These are phyloP conservation scores for Conchocele bisecta DNA, from an alignment of 2,888 invertebrate species.

Conservation along the genomic window DNA sequence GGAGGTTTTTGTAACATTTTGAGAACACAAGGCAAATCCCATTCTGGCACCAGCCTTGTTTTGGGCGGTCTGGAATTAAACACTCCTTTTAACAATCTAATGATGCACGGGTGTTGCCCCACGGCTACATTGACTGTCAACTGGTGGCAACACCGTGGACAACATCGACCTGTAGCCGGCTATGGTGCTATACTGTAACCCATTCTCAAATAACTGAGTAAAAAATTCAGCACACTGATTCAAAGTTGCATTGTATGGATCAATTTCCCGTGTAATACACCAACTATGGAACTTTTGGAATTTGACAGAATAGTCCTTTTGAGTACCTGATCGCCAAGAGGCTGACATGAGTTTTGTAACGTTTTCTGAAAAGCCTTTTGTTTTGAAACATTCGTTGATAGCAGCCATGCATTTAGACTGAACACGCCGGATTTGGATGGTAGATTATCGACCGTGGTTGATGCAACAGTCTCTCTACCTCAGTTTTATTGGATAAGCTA, in stretches of 20 bases:
- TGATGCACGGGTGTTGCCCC: not conserved
- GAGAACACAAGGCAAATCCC: not conserved
- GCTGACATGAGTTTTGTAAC: not conserved
- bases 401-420: not conserved
- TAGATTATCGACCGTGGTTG: not conserved
- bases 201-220: not conserved
- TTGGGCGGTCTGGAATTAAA: not conserved
- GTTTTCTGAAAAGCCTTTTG: not conserved
- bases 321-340: no score
- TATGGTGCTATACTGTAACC: not conserved
- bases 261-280: no score
- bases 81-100: not conserved
- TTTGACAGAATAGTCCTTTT: no score
- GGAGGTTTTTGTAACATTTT: not conserved
- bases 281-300: no score
- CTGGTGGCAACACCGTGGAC: slow-evolving; percentile 2
- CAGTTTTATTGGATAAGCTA: not conserved
- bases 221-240: no score
- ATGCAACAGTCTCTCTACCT: not conserved
- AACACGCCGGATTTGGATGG: not conserved
- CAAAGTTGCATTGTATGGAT: no score
- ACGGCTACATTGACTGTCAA: slow-evolving; percentile 1
- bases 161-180: slow-evolving; percentile 18
- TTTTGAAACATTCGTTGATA: not conserved
- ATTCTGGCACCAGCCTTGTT: not conserved